Conservation (phyloP, 2,113 vertebrate species). For the Crotalus tigris region DNA sequence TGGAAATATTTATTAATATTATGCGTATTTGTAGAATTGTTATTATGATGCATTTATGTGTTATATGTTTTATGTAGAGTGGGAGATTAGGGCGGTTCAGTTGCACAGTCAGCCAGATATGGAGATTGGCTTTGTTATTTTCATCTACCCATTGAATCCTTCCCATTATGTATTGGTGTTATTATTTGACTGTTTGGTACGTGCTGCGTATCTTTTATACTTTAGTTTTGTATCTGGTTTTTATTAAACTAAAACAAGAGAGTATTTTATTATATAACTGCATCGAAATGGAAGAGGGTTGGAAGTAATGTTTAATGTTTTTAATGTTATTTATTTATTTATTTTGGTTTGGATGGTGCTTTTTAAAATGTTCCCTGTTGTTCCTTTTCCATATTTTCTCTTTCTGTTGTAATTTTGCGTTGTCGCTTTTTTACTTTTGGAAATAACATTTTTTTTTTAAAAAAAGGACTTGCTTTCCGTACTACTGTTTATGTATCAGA, state of each 20-base stretch:
- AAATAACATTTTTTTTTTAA: neutral
- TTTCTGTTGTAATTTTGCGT: too few species aligned
- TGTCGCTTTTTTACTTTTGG: neutral
- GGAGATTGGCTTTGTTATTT: neutral
- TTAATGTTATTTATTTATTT: too few species aligned
- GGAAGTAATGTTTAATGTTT: too few species aligned
- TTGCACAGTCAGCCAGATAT: neutral
- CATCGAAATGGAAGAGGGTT: too few species aligned
- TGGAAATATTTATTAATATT: neutral
- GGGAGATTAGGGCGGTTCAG: neutral
- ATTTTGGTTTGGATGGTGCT: too few species aligned
- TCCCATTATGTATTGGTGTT: neutral
- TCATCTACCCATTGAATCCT: neutral
- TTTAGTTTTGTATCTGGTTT: too few species aligned
- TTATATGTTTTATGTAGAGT: neutral
- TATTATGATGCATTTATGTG: neutral
- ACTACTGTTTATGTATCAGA: neutral
- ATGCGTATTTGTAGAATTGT: neutral
- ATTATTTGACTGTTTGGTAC: neutral
- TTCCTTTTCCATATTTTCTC: too few species aligned
- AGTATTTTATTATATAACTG: too few species aligned
- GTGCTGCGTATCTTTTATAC: too few species aligned
- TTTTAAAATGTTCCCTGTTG: too few species aligned
- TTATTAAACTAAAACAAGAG: too few species aligned
- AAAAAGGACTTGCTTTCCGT: neutral